Base-by-base conservation (phyloP, 64 coral and sea anemone species). In the Stichodactyla helianthus region DNA sequence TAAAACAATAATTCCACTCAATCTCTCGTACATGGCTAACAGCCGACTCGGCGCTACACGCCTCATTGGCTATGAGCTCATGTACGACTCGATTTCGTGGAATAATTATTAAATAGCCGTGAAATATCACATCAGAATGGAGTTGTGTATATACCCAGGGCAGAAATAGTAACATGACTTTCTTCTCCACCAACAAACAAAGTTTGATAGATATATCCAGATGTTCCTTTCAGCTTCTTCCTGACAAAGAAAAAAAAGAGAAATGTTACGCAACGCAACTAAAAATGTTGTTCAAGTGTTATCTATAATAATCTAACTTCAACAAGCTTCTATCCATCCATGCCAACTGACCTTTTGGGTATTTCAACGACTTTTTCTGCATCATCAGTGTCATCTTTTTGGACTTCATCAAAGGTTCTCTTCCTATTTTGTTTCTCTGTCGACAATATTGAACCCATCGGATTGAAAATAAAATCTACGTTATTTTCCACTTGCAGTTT, bases 151-250 rank as follows among this genome's bases (percentile, higher is more conserved):
- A 44, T n/a, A 99, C 97, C 97, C n/a, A 99, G 82, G 5, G 97
- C 93, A 59, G 88, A 89, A 87, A 99, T 95, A 53, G 93, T 99
- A 0, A 99, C 88, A 89, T 99, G 93, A 86, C 90, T 99, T 52
- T 90, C 97, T 86, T 99, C 93, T 18, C 97, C 93, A 88, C 94
- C 90, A 64, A 94, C 82, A 86, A 99, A 99, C 6, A 99, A 88
- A 22, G 93, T 99, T 51, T 99, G 90, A 52, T 93, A 99, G 86
- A 99, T 99, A 74, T 99, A 99, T 25, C 91, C 93, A 83, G 90
- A 99, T 14, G 97, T 99, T 56, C 89, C 88, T 58, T 88, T 92
- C 51, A 92, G 85, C 59, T 88, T 99, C 52, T 99, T 99, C 35
- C 97, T 99, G 53, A 5, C 85, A 79, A 86, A 82, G 59, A 78